Evolutionary conservation across 2,888 invertebrate genomes (phyloP), one percentile per base, ranked within the genome.

Genomic region (Abrostola tripartita): DNA sequence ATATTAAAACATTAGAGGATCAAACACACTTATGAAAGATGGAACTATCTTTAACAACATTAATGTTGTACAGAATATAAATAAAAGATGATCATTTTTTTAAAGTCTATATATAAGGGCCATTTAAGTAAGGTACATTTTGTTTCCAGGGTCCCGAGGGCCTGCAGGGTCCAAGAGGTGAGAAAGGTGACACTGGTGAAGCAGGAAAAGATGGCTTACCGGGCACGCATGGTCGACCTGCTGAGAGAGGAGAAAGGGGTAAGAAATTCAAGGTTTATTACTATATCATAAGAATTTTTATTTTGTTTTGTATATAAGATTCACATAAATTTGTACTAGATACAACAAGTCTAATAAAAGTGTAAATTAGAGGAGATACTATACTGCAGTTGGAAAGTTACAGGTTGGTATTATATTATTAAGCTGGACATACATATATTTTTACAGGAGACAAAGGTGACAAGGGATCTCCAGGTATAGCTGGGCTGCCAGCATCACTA

Each of bases 181-280:
- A 88, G 57, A 88, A 80, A 37, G 96, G 96, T 44, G 84, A 88
- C n/a, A 74, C 81, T 11, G 95, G 95, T 8, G 56, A 81, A 50
- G 83, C 91, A 44, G 97, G 97, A 5, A 88, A 93, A 37, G 93
- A 95, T 41, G 98, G 97, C 1, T 93, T 95, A 24, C 94, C 96
- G 37, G 98, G 98, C 41, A 95, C 93, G 0, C 94, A 96, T 62
- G 98, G 98, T 41, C 96, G 96, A 1, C 95, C 95, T 82, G 97
- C 97, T 35, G 81, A 82, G 0, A 96, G 95, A 86, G 97, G 97
- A 81, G 52, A 66, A 10, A 76, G 71, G 61, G 83, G 82, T 82
- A 56, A 64, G 54, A 41, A 49, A 12, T 37, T 7, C 0, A 9
- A 24, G 24, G 1, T 24, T 24, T 2, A 24, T 24, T 24, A 4